phyloP scores from a whole-genome alignment of 2,888 invertebrate genomes.

The Diadromus collaris region DNA sequence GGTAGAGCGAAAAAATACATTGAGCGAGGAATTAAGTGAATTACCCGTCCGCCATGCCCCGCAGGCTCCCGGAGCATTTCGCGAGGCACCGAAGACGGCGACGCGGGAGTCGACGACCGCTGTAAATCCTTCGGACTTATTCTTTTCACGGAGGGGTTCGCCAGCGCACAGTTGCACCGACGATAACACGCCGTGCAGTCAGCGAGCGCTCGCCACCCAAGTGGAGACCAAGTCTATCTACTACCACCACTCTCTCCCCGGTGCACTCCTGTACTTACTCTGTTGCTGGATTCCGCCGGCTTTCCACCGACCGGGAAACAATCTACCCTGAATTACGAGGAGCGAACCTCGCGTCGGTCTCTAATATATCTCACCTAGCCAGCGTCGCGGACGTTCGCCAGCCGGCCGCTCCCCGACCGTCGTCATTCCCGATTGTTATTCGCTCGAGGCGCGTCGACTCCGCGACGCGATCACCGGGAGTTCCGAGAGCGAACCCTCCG shows the following conservation, averaged over 20 bases:
- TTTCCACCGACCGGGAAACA: slow-evolving; percentile 14
- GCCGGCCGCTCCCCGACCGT: slow-evolving; percentile 6
- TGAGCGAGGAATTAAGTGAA: slow-evolving; percentile 72
- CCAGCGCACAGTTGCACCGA: slow-evolving; percentile 36
- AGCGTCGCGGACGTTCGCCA: neutral
- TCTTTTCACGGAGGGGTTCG: slow-evolving; percentile 47
- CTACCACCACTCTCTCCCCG: slow-evolving; percentile 12
- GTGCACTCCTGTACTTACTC: slow-evolving; percentile 1
- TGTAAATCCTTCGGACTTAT: slow-evolving; percentile 57
- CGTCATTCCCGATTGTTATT: slow-evolving; percentile 31
- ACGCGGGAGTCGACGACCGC: slow-evolving; percentile 34
- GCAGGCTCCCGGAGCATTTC: slow-evolving; percentile 43
- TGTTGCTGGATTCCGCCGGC: slow-evolving; percentile 20
- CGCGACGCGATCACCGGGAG: no score
- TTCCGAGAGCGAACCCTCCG: neutral
- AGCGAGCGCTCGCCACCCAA: neutral
- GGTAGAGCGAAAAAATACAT: slow-evolving; percentile 49
- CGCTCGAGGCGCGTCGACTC: neutral
- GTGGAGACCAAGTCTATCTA: slow-evolving; percentile 2
- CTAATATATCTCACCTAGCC: slow-evolving; percentile 11
- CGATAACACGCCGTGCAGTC: slow-evolving; percentile 48
- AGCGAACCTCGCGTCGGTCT: slow-evolving; percentile 17
- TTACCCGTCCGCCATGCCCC: slow-evolving; percentile 63
- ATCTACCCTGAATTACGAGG: slow-evolving; percentile 33
- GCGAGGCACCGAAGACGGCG: slow-evolving; percentile 27